Evolutionary conservation across 1,140 invertebrate species (phyloP), one percentile per base, ranked within the genome.

Genomic region (Papilio polyxenes): DNA sequence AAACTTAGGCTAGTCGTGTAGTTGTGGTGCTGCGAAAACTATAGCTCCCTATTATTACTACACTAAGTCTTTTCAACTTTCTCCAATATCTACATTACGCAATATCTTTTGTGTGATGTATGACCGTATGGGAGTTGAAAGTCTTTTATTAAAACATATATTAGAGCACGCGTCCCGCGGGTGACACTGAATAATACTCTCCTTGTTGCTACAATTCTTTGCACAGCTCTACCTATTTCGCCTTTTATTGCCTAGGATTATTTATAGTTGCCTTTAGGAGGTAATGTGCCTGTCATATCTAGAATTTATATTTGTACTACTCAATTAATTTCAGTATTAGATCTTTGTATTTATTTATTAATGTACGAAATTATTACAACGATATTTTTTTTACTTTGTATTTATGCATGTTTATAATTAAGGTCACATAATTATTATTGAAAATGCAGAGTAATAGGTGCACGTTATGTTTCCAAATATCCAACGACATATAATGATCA

Each of bases 131-230:
- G 86, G 88, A 91, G 89, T 92, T 92, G 92, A 89, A 92, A 92
- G 90, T 91, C 90, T 94, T 94, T 93, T 94, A 94, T 94, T 93
- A 94, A 94, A 93, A 90, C 93, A 93, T 94, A 94, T 93, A 94
- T 94, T 93, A 93, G 87, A 83, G 79, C 86, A 90, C 91, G 89
- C 92, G 91, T 89, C 90, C 88, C 88, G 93, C 86, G 84, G 76
- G 83, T 91, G 93, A 94, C 93, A 93, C 89, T 92, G 93, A 94
- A 93, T 93, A 93, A 93, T 93, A 92, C 86, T 87, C 90, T 92
- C 89, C 89, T 91, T 92, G 91, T 94, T 92, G 91, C 92, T 87
- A 92, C 89, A 90, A 90, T 92, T 92, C 89, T 89, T 89, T 89
- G 84, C 85, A 83, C 81, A 87, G 85, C 84, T 87, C 86, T 88